These are phyloP conservation scores for Eristalinus aeneus DNA, from an alignment of 2,888 invertebrate species.

Conservation along the genomic window DNA sequence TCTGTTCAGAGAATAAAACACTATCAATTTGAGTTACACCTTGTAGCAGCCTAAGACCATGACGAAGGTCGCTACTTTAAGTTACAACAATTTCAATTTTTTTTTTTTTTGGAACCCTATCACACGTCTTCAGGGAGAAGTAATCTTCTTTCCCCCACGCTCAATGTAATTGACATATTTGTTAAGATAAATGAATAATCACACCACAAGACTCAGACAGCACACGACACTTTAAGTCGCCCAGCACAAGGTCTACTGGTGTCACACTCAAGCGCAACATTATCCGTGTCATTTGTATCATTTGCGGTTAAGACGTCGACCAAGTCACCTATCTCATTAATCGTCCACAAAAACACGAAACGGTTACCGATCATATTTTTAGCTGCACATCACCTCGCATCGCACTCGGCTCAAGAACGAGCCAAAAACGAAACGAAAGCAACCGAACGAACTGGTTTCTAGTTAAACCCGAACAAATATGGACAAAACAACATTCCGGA, in stretches of 20 bases:
- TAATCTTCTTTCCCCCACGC: background rate
- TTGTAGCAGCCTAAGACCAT: too few relatives aligned
- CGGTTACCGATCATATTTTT: background rate
- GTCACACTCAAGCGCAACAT: background rate
- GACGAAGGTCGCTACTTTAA: too few relatives aligned
- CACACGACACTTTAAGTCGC: background rate
- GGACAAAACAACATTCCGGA: constrained; percentile 4
- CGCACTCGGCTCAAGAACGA: background rate
- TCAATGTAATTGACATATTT: background rate
- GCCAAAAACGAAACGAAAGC: constrained; percentile 19
- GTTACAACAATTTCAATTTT: too few relatives aligned
- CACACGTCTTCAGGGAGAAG: background rate
- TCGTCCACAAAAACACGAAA: constrained; percentile 10
- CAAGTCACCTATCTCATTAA: background rate
- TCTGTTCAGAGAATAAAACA: too few relatives aligned
- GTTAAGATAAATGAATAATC: background rate
- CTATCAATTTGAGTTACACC: too few relatives aligned
- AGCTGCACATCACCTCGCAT: background rate
- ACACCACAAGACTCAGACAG: background rate
- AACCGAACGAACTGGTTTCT: constrained; percentile 27
- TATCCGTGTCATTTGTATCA: background rate
- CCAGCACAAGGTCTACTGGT: background rate
- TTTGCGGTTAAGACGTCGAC: background rate
- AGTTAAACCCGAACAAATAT: constrained; percentile 13
- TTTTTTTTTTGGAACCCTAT: too few relatives aligned